Evolutionary conservation across 2,888 invertebrate species (phyloP), one percentile per base, ranked within the genome.

Genomic region (Stegophylla sp.): DNA sequence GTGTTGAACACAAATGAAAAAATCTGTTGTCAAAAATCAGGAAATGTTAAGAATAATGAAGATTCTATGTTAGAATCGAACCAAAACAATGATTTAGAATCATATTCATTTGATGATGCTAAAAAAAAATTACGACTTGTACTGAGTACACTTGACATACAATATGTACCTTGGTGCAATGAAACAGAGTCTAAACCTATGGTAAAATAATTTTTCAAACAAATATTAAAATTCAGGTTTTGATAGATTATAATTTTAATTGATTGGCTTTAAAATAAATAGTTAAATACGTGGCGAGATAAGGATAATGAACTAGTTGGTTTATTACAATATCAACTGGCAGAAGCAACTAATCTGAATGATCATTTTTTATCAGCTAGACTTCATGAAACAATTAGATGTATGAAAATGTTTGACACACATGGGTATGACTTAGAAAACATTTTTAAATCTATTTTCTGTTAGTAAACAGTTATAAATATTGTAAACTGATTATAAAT

Each of bases 91-190:
- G 76, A 82, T 61, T 72, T 75, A n/a, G 79, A 83, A 73, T 63
- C 43, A 82, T 87, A 87, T 81, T 88, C 89, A 15, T 90, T 85
- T 82, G 83, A 84, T 67, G 84, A 85, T 67, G 85, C 85, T 85
- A 97, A 97, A 87, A 91, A 94, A 83, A 97, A 97, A 86, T 88
- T 98, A 82, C 90, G 98, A 28, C 89, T 94, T 84, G 97, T 98
- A 76, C 89, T 98, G 48, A 95, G 97, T 83, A 94, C 93, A 84
- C 94, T 95, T 0, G 95, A 96, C 69, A 82, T 83, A 20, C 82
- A 82, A 73, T 82, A 83, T 67, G 77, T 83, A 61, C 83, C 83
- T 9, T 82, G 82, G 79, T 79, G 69, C 48, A 79, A 79, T 41
- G 79, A 79, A 69, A 79, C 79, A 2, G 79, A 79, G 23, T 79